phyloP scores from a whole-genome alignment of 2,113 vertebrate species.

The Corythoichthys haematopterus region DNA sequence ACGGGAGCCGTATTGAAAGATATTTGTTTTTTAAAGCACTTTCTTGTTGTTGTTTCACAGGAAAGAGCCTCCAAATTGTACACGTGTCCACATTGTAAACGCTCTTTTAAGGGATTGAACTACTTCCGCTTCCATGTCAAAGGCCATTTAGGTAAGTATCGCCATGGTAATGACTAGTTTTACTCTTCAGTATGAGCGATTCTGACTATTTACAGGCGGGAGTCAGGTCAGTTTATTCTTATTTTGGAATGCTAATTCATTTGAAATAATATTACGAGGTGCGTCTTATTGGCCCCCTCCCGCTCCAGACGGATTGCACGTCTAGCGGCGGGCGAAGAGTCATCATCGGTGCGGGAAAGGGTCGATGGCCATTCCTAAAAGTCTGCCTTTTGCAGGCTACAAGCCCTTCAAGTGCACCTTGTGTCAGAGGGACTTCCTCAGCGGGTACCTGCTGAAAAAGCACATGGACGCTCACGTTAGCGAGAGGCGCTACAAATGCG shows the following conservation, averaged over 20 bases:
- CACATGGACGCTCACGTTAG: conserved; percentile 90
- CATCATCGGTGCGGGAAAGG: too few species aligned
- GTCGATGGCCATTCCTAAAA: too few species aligned
- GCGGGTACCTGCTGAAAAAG: conserved; percentile 91
- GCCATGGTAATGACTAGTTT: too few species aligned
- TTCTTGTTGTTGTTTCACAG: conserved; percentile 39
- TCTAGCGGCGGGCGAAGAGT: too few species aligned
- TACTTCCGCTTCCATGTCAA: conserved; percentile 85
- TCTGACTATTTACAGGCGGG: too few species aligned
- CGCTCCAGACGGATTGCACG: too few species aligned
- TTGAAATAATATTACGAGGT: too few species aligned
- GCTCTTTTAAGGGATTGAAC: conserved; percentile 78
- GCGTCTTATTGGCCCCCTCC: too few species aligned
- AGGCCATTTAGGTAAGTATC: conserved; percentile 80
- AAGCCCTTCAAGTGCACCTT: conserved; percentile 84
- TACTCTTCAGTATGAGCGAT: too few species aligned
- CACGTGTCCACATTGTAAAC: conserved; percentile 83
- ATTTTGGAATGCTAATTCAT: too few species aligned
- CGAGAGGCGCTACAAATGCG: conserved; percentile 90
- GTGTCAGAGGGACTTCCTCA: conserved; percentile 92
- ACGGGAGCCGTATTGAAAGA: background rate
- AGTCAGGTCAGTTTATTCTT: too few species aligned
- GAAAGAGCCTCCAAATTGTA: conserved; percentile 63
- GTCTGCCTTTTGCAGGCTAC: conserved; percentile 66
- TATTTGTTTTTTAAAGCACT: background rate